phyloP scores from a whole-genome alignment of 2,797 vertebrate species.

The Pygocentrus nattereri region DNA sequence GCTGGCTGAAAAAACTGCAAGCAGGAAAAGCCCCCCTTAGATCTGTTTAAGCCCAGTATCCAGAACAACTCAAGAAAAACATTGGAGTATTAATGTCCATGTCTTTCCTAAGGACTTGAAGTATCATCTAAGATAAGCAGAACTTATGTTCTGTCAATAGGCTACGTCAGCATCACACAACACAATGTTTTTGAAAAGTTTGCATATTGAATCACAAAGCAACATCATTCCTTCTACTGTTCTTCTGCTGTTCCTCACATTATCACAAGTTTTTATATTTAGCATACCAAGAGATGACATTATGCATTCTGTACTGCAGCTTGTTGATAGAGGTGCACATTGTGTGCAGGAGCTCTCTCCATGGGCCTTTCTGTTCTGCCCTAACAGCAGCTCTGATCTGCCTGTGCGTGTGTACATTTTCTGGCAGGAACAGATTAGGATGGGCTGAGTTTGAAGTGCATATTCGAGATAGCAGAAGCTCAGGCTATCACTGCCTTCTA shows the following conservation, averaged over 20 bases:
- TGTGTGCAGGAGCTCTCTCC: neutral
- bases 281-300: neutral
- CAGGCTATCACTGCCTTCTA: slow-evolving; percentile 29
- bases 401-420: slow-evolving; percentile 15
- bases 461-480: slow-evolving; percentile 42
- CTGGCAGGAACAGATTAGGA: slow-evolving; percentile 23
- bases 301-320: neutral
- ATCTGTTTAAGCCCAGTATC: too few species aligned
- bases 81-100: too few species aligned
- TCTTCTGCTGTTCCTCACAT: neutral
- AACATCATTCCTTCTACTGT: neutral
- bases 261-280: neutral
- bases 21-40: too few species aligned
- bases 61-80: too few species aligned
- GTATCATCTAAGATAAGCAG: too few species aligned
- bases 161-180: too few species aligned
- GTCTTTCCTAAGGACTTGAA: too few species aligned
- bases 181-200: neutral
- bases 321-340: neutral
- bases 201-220: neutral
- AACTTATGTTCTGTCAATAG: too few species aligned
- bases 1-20: too few species aligned
- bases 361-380: slow-evolving; percentile 19
- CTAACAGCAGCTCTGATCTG: slow-evolving; percentile 43
- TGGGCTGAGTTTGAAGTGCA: slow-evolving; percentile 31